Evolutionary conservation across 2,797 vertebrate genomes (phyloP), one percentile per base, ranked within the genome.

Genomic region (Astyanax mexicanus): DNA sequence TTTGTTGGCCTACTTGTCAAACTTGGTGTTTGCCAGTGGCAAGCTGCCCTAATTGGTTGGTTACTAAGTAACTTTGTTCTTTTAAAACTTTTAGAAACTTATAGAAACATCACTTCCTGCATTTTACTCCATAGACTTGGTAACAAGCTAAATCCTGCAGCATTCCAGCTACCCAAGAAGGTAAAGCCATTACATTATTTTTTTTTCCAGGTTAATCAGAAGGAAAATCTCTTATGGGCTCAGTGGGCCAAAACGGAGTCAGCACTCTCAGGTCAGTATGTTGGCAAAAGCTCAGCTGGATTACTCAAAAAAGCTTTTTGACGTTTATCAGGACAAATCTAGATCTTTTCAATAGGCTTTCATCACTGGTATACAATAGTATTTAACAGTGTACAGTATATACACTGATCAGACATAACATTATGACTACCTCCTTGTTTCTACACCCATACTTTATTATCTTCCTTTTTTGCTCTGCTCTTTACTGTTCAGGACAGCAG

Each of bases 1-100:
- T 89, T 89, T 91, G 89, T 86, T 88, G 86, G 82, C 74, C 84
- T 84, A 85, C 88, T 88, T 87, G 79, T 73, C 73, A 70, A 55
- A 75, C 73, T 80, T 83, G 80, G 45, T 84, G 81, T 88, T 89
- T 88, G 84, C 86, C 87, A 86, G 87, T 3, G 55, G 29, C 65
- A 25, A 69, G 29, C 65, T 37, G 12, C n/a, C 15, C 32, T 72
- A 72, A 58, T 40, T 37, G 19, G 11, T n/a, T 38, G 38, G 57
- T 71, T 47, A 35, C 45, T 70, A 35, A 19, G 54, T 35, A 47
- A 78, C 44, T 13, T 12, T 32, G 17, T 52, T 10, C 58, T 51
- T 64, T 38, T 19, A n/a, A n/a, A n/a, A n/a, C n/a, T n/a, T n/a
- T n/a, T n/a, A n/a, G n/a, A n/a, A n/a, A n/a, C n/a, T n/a, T n/a